Percentiles rank a stretch among this genome's conserved stretches.
Evolutionary conservation across 1,140 invertebrate species (phyloP).

Genomic region (Brachionus rotundiformis): DNA sequence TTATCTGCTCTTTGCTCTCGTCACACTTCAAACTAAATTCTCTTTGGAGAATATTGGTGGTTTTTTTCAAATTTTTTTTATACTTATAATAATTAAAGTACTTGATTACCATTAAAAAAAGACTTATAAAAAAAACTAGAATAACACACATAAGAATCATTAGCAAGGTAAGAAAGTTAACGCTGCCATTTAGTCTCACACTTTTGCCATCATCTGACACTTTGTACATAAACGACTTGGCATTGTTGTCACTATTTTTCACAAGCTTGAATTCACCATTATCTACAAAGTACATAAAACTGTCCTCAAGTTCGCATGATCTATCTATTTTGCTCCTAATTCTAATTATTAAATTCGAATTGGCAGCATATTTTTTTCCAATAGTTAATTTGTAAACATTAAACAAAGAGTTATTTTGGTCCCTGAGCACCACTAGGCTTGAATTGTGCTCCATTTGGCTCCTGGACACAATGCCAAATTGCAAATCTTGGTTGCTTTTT

Average conservation of each 20-base stretch:
- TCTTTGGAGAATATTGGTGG: neutral
- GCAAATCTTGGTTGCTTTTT: neutral
- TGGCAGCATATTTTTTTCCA: neutral
- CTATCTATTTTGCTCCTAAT: neutral
- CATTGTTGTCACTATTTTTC: neutral
- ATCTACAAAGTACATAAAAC: neutral
- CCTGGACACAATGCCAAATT: neutral
- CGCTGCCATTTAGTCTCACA: neutral
- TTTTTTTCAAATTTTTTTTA: slow-evolving; percentile 34
- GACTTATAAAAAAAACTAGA: slow-evolving; percentile 14
- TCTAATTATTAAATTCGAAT: neutral
- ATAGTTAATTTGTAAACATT: neutral
- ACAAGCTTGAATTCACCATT: neutral
- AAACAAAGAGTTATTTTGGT: neutral
- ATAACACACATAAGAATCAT: neutral
- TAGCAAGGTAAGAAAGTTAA: neutral
- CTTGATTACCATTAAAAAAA: slow-evolving; percentile 16
- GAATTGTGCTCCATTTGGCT: neutral
- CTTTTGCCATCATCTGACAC: neutral
- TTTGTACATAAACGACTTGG: slow-evolving; percentile 31
- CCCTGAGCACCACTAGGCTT: neutral
- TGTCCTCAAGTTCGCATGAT: neutral
- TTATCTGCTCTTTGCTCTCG: neutral
- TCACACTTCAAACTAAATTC: slow-evolving; percentile 37
- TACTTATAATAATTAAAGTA: slow-evolving; percentile 36